Conservation (phyloP, 2,797 vertebrate species). For the Fundulus diaphanus region DNA sequence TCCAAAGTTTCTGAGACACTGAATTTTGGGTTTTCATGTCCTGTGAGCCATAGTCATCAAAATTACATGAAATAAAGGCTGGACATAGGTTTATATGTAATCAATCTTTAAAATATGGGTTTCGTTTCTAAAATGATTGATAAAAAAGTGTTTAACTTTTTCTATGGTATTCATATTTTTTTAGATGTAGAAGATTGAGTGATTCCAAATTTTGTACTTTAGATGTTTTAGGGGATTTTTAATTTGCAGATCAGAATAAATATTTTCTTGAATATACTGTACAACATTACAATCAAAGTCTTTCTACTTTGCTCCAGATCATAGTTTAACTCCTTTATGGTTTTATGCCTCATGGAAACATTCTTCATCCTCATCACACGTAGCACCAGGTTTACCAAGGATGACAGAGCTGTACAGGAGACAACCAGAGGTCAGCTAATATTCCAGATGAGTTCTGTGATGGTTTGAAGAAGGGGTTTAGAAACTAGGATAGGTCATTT, state of each 20-base stretch:
- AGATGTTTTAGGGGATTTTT: not conserved
- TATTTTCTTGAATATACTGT: conserved; percentile 1
- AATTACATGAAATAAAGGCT: not conserved
- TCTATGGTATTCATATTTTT: not conserved
- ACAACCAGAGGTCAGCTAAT: conserved; percentile 7
- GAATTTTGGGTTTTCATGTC: not conserved
- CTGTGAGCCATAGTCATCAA: not conserved
- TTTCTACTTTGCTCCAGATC: not conserved
- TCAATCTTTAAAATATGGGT: not conserved
- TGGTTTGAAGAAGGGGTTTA: not conserved
- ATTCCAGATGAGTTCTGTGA: not conserved
- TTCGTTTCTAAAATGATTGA: not conserved
- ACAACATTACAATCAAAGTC: not conserved
- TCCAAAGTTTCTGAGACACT: not conserved
- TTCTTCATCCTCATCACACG: not conserved
- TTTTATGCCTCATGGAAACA: not conserved
- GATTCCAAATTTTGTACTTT: conserved; percentile 8
- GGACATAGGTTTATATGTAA: not conserved
- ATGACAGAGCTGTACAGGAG: conserved; percentile 3
- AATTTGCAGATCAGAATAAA: not conserved
- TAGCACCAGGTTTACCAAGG: not conserved
- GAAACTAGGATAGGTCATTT: not conserved
- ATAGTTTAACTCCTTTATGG: not conserved
- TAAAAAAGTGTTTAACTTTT: not conserved
- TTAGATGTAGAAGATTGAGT: not conserved